Evolutionary conservation across 1,140 invertebrate genomes (phyloP).

Genomic region (Drosophila ananassae): DNA sequence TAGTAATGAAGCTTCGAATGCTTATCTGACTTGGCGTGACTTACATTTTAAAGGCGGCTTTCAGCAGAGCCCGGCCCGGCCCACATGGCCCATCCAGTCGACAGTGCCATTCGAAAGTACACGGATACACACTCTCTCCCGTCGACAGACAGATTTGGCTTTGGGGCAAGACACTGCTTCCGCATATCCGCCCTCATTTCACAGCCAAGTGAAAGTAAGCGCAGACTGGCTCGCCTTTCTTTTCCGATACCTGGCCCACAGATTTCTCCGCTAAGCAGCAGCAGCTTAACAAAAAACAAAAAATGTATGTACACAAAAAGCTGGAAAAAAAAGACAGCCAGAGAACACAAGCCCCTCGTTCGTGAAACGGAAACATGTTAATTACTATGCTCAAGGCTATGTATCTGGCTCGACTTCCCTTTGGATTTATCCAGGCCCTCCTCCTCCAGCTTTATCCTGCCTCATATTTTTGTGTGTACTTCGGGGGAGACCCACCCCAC

Average conservation of each 20-base stretch:
- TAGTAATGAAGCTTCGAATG: conserved; percentile 72
- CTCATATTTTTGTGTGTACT: conserved; percentile 50
- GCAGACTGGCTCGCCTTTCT: conserved; percentile 38
- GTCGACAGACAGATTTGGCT: conserved; percentile 38
- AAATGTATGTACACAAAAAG: conserved; percentile 1
- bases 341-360: conserved; percentile 29
- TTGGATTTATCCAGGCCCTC: conserved; percentile 39
- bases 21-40: conserved; percentile 76
- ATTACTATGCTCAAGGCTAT: conserved; percentile 81
- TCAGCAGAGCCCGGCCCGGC: conserved; percentile 36
- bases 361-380: conserved; percentile 80
- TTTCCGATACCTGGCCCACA: conserved; percentile 65
- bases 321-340: background rate
- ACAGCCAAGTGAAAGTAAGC: conserved; percentile 71
- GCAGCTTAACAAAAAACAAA: conserved; percentile 1
- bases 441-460: background rate
- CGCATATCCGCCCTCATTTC: conserved; percentile 71
- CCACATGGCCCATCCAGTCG: background rate
- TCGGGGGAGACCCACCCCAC: conserved; percentile 15
- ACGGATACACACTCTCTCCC: conserved; percentile 8
- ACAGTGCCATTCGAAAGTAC: background rate
- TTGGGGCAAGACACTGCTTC: conserved; percentile 53
- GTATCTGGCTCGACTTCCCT: conserved; percentile 66
- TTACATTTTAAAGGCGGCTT: conserved; percentile 76
- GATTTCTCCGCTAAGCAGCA: conserved; percentile 28